Conservation (phyloP, 1,140 invertebrate species). For the Drosophila neocordata region DNA sequence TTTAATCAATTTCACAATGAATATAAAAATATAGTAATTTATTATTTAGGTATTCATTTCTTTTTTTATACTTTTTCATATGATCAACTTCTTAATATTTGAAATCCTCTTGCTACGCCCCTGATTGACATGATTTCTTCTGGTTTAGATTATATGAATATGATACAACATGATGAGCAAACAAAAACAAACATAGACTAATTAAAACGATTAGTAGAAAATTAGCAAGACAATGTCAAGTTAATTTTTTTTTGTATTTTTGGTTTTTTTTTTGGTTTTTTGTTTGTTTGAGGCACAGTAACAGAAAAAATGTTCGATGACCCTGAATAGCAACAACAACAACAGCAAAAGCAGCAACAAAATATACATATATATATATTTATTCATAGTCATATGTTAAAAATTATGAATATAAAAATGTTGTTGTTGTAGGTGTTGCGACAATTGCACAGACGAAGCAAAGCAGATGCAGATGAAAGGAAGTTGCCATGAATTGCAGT, state of each 20-base stretch:
- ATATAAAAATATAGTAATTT: no score
- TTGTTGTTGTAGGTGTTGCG: conserved; percentile 55
- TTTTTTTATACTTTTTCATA: no score
- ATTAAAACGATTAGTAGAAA: conserved; percentile 67
- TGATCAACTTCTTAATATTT: background rate
- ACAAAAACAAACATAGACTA: conserved; percentile 52
- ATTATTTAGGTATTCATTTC: no score
- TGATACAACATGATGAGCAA: conserved; percentile 33
- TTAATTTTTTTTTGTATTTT: conserved; percentile 13
- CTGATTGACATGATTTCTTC: conserved; percentile 9
- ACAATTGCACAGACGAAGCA: conserved; percentile 40
- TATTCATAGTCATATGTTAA: background rate
- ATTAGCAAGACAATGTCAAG: conserved; percentile 68
- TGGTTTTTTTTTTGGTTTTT: background rate
- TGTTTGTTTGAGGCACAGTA: conserved; percentile 10
- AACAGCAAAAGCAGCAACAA: background rate
- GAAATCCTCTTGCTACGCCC: background rate
- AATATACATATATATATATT: background rate
- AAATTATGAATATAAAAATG: conserved; percentile 12
- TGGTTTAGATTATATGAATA: conserved; percentile 48
- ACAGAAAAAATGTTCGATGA: conserved; percentile 5
- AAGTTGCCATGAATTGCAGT: conserved; percentile 68
- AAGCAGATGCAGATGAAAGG: conserved; percentile 51
- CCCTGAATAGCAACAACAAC: background rate
- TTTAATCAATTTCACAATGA: no score